These are phyloP conservation scores for Lordiphosa collinella DNA, from an alignment of 1,140 invertebrate species.

Conservation along the genomic window DNA sequence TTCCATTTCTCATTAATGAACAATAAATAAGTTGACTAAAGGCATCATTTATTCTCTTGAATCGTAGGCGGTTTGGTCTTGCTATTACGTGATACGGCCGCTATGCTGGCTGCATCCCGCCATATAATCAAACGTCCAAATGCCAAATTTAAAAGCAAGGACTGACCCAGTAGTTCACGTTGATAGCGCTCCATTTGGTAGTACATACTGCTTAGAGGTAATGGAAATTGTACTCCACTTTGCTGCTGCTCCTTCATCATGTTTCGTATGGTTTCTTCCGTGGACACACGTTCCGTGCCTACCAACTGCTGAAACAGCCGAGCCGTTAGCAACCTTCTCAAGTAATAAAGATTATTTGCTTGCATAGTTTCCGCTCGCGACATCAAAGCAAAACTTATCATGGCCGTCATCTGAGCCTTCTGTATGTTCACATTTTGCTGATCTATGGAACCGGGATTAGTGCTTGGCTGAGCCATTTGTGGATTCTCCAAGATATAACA, in stretches of 20 bases:
- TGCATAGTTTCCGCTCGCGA: constrained; percentile 12
- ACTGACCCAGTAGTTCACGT: constrained; percentile 64
- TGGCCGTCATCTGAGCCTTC: constrained; percentile 62
- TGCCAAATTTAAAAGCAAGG: constrained; percentile 62
- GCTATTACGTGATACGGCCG: constrained; percentile 29
- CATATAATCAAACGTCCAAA: constrained; percentile 65
- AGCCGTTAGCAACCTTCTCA: constrained; percentile 59
- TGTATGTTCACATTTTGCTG: constrained; percentile 77
- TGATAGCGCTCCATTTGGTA: constrained; percentile 50
- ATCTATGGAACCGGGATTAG: constrained; percentile 65
- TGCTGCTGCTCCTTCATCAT: constrained; percentile 52
- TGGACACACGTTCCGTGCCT: constrained; percentile 66
- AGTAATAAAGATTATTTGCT: constrained; percentile 50
- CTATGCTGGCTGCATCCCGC: constrained; percentile 49
- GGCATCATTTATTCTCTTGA: no score
- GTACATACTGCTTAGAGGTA: constrained; percentile 36
- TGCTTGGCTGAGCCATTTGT: constrained; percentile 64
- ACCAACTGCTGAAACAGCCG: constrained; percentile 69
- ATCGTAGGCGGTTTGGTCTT: constrained; percentile 3
- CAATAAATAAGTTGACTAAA: no score
- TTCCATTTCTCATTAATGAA: no score
- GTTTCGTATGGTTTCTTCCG: constrained; percentile 54
- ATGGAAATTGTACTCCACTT: constrained; percentile 48
- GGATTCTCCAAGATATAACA: constrained; percentile 73
- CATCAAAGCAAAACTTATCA: constrained; percentile 59